Percentiles rank a stretch among this genome's conserved stretches.
These are phyloP conservation scores for Euproctis similis DNA, from an alignment of 2,888 invertebrate genomes.

Conservation along the genomic window DNA sequence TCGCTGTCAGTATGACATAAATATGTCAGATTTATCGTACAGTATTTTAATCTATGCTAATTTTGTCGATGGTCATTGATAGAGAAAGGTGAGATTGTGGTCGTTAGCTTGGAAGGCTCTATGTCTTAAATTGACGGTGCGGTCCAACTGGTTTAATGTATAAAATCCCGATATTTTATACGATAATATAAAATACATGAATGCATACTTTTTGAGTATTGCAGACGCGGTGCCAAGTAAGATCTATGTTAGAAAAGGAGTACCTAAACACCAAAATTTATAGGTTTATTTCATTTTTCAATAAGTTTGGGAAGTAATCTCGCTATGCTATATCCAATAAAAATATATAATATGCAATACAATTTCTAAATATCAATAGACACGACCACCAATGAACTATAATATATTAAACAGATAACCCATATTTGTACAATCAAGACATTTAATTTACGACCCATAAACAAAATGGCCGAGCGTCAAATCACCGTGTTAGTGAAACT, in stretches of 20 bases:
- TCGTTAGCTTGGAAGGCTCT: conserved; percentile 2
- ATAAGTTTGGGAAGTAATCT: background rate
- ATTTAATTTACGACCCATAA: conserved; percentile 19
- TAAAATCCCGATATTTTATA: no score
- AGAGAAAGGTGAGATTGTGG: conserved; percentile 7
- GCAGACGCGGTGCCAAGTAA: no score
- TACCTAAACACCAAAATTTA: no score
- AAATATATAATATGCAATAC: background rate
- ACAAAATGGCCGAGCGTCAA: conserved; percentile 15
- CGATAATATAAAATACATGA: no score
- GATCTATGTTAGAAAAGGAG: no score
- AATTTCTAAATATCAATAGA: no score
- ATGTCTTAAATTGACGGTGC: no score
- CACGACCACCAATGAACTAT: no score
- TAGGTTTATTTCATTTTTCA: background rate
- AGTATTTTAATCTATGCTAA: conserved; percentile 5
- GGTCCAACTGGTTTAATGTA: no score
- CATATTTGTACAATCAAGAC: conserved; percentile 14
- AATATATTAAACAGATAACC: no score
- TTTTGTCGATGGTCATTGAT: conserved; percentile 6
- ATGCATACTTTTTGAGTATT: no score
- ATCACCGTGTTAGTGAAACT: conserved; percentile 14
- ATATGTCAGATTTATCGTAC: no score
- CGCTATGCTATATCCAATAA: background rate
- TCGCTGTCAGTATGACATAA: conserved; percentile 1